Base-by-base conservation (phyloP, 2,797 vertebrate species). In the Neosalanx taihuensis region DNA sequence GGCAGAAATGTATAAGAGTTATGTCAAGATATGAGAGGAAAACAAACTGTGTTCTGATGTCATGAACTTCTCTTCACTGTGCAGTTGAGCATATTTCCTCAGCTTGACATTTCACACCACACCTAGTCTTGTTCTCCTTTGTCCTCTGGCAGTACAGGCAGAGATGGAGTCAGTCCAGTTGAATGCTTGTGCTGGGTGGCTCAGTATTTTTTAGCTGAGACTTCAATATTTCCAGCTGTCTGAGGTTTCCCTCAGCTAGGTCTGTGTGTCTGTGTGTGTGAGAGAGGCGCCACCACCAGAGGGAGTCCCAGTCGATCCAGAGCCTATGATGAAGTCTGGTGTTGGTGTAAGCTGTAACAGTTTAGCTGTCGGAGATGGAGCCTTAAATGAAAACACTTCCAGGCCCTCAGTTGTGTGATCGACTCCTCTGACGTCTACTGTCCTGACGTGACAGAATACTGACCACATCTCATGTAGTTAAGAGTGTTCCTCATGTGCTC, bases 201-300 rank as follows among this genome's bases (percentile, higher is more conserved):
- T 90, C 89, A 89, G 85, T 87, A 87, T 88, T 87, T 87, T 89
- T 87, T 71, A 83, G 83, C 83, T 76, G 79, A 80, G 85, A 71
- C 78, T 90, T 91, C 85, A 91, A 92, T 89, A 88, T 75, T 90
- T 86, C 85, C 89, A 92, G 90, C 88, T 89, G 86, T 91, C 82
- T 84, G 75, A 83, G 67, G 69, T 67, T 59, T n/a, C 31, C 49
- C 72, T 66, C 26, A 41, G 78, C 35, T 72, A 56, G 41, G 26
- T 15, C 49, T 33, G 64, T 72, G 63, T 64, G 49, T 56, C 51
- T 3, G 30, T n/a, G 79, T 78, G 74, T 71, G 77, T 76, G 71
- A 26, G 26, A 17, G 26, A 74, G 37, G 41, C 66, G 20, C 7
- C 13, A 6, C 85, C 86, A 84, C 82, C 82, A 88, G 88, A 86